Percentiles rank a stretch among this genome's conserved stretches.
phyloP scores from a whole-genome alignment of 2,113 vertebrate genomes.

The Scytalopus superciliaris region DNA sequence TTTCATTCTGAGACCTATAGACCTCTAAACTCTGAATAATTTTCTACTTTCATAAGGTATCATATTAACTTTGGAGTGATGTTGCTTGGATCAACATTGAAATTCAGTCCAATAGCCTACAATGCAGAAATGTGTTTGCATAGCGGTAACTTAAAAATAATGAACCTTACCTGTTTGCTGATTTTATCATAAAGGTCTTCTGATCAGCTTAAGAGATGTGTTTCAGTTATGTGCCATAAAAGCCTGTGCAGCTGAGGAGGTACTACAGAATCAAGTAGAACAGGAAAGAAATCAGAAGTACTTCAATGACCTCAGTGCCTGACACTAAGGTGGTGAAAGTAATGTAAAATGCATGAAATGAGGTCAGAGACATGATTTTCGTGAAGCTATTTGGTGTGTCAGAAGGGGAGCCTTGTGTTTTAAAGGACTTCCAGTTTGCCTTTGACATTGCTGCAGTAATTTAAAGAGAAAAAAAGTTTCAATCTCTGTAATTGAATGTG shows the following conservation, averaged over 20 bases:
- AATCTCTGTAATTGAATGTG: background rate
- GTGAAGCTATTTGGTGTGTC: background rate
- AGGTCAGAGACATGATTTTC: background rate
- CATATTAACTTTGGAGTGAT: background rate
- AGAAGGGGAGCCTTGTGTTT: background rate
- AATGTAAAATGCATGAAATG: conserved; percentile 22
- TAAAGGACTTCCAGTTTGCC: background rate
- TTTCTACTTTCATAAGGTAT: background rate
- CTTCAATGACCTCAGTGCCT: background rate
- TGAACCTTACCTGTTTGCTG: background rate
- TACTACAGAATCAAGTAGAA: background rate
- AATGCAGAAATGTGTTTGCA: background rate
- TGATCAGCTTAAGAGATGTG: background rate
- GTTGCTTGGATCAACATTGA: background rate
- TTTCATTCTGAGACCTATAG: background rate
- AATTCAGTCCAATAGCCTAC: background rate
- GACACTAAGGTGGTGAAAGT: background rate
- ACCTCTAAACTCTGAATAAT: background rate
- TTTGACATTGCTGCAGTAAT: background rate
- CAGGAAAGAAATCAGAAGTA: background rate
- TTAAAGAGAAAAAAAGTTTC: background rate
- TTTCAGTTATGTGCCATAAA: background rate
- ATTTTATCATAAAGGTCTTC: background rate
- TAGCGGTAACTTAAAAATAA: background rate
- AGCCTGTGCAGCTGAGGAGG: background rate